Evolutionary conservation across 53 echinoderm and acorn worm species (phyloP), one percentile per base, ranked within the genome.

Genomic region (Temnopleurus reevesii): DNA sequence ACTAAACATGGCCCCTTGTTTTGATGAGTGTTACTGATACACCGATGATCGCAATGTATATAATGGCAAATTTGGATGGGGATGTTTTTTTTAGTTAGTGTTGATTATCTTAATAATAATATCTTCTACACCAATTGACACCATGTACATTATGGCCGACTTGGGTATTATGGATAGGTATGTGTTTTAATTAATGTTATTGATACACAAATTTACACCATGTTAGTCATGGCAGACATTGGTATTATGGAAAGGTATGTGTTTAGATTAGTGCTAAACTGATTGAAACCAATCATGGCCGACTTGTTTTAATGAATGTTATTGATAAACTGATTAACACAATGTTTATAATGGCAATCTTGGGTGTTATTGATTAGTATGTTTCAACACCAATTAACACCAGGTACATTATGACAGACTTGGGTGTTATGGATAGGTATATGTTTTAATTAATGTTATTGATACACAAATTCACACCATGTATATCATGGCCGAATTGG

Each of bases 171-270:
- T 84, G 64, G 96, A 93, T 71, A 93, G 92, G 96, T 96, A 82
- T 91, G 95, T 86, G n/a, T n/a, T n/a, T n/a, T n/a, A n/a, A n/a
- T n/a, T n/a, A n/a, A 98, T 77, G 95, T 98, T 76, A 90, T 94
- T 53, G 91, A 98, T 80, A 98, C 98, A 5, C 98, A 95, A 1
- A 93, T 92, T 46, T 90, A 90, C 35, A 94, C 94, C 45, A 98
- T 98, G 98, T 93, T 89, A 56, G 94, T 98, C 54, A 98, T 98
- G 95, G 95, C 95, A 7, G 96, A 96, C 29, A 90, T 98, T 4
- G 94, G 93, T 12, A 34, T 76, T 12, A 76, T 89, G 71, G 98
- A 94, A 71, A 92, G 93, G 97, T 97, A 87, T 92, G 96, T 90
- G 0, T 5, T 49, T 2, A 10, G 9, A 3, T 55, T 21, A 23